Evolutionary conservation across 2,888 invertebrate species (phyloP), one percentile per base, ranked within the genome.

Genomic region (Latheticus oryzae): DNA sequence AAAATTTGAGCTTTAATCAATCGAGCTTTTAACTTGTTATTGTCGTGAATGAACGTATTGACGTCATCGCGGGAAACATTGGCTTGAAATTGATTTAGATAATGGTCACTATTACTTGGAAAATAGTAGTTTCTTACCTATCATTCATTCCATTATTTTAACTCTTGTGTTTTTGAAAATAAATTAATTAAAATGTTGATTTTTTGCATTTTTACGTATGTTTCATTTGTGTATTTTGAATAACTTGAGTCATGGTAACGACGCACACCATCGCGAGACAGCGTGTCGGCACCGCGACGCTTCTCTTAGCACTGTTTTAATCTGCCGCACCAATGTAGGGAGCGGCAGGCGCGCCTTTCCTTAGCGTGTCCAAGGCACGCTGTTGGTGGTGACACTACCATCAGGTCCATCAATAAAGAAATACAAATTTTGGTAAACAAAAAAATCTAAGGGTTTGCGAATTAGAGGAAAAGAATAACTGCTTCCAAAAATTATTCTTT

Each of bases 201-300:
- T n/a, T n/a, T n/a, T n/a, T n/a, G n/a, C 24, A 24, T 24, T 24
- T 24, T 24, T 24, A 8, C 24, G 24, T 8, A 24, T 5, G 9
- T 24, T 24, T 2, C 8, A 4, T 24, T 5, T 24, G 24, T 24
- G 9, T 24, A 9, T 24, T 24, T 24, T 24, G 24, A 5, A 11
- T 17, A 9, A 8, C 9, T 26, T 45, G 3, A 8, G 11, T 9
- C 11, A 9, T 12, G 24, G 43, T 32, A 30, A 51, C 47, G 57
- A 48, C 60, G 60, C 54, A 23, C 45, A 28, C 45, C 52, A 48
- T 47, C 53, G 40, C 38, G 54, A 56, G 42, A 53, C 59, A 50
- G 57, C 47, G 42, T 52, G 45, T 52, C 52, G 52, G 52, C 60
- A 24, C 28, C 52, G 48, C 56, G 56, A 47, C 56, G 56, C 57